These are phyloP conservation scores for Sebastes itinus DNA, from an alignment of 2,797 vertebrate species.

Conservation along the genomic window DNA sequence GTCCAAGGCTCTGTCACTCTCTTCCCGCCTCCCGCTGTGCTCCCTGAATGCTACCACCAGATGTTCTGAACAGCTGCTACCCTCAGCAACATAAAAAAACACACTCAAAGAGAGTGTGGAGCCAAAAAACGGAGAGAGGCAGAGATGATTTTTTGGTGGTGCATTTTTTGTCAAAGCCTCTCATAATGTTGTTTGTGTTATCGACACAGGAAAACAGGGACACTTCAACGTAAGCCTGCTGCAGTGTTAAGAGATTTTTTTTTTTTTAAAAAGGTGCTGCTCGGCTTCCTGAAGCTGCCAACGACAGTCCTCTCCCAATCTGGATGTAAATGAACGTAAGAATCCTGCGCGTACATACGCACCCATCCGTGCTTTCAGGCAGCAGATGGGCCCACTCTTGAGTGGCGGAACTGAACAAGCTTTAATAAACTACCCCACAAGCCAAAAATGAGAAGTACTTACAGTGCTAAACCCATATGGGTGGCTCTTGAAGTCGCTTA, in stretches of 20 bases:
- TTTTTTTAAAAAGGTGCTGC: constrained; percentile 3
- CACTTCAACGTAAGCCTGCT: constrained; percentile 36
- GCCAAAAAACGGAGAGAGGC: constrained; percentile 9
- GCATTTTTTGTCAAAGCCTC: constrained; percentile 41
- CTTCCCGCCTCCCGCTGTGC: constrained; percentile 51
- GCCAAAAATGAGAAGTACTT: constrained; percentile 51
- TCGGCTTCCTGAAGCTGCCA: constrained; percentile 36
- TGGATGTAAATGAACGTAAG: constrained; percentile 40
- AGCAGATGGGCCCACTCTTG: constrained; percentile 64
- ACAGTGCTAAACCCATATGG: constrained; percentile 30
- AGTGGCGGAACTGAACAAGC: constrained; percentile 51
- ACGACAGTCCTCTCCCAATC: constrained; percentile 33
- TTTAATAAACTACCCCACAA: constrained; percentile 57
- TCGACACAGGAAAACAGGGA: constrained; percentile 39
- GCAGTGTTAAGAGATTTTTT: constrained; percentile 21
- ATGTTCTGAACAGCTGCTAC: constrained; percentile 78
- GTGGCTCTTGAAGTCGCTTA: constrained; percentile 9
- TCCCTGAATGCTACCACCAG: constrained; percentile 59
- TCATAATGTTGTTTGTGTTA: constrained; percentile 31
- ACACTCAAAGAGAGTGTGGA: constrained; percentile 22
- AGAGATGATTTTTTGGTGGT: constrained; percentile 31
- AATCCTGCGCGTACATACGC: constrained; percentile 12
- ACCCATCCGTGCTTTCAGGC: constrained; percentile 43
- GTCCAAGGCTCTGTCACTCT: constrained; percentile 57
- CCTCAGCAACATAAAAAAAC: constrained; percentile 38